Evolutionary conservation across 2,888 invertebrate species (phyloP).

Genomic region (Autographa gamma): DNA sequence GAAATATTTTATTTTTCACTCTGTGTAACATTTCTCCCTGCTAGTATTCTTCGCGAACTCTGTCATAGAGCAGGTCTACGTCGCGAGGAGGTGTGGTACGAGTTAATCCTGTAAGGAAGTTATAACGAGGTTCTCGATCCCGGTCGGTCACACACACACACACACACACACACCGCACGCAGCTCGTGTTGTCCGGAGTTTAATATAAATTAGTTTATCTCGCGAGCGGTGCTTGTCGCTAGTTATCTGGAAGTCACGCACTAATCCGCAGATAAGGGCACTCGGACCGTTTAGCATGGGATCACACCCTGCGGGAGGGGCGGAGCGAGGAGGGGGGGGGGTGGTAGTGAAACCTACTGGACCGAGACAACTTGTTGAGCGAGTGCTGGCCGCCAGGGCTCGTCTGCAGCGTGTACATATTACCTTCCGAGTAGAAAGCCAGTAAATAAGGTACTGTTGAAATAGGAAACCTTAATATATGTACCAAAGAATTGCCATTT

Average conservation of each 20-base stretch:
- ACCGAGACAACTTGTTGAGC: conserved; percentile 37
- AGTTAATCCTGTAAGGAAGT: not conserved
- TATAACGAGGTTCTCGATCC: not conserved
- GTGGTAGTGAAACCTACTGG: conserved; percentile 1
- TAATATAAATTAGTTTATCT: not conserved
- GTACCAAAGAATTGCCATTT: too few relatives aligned
- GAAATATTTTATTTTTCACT: too few relatives aligned
- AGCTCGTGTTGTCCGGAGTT: not conserved
- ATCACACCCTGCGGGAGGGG: not conserved
- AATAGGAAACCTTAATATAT: too few relatives aligned
- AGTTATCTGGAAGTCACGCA: conserved; percentile 4
- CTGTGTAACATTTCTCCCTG: too few relatives aligned
- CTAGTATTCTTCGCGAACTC: too few relatives aligned
- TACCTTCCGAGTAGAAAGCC: too few relatives aligned
- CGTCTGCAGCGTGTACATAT: too few relatives aligned
- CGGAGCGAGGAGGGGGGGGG: not conserved
- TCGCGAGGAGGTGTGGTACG: not conserved
- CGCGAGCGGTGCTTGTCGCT: not conserved
- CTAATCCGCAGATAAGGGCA: not conserved
- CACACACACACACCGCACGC: not conserved
- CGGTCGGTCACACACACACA: too few relatives aligned
- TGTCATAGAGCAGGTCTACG: too few relatives aligned
- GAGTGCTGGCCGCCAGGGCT: not conserved
- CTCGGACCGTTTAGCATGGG: conserved; percentile 8
- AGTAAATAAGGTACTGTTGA: too few relatives aligned